A percentile compares a stretch with the other conserved stretches of the same genome.
Evolutionary conservation across 1,140 invertebrate species (phyloP).

Genomic region (Dolichoris vasculosae): DNA sequence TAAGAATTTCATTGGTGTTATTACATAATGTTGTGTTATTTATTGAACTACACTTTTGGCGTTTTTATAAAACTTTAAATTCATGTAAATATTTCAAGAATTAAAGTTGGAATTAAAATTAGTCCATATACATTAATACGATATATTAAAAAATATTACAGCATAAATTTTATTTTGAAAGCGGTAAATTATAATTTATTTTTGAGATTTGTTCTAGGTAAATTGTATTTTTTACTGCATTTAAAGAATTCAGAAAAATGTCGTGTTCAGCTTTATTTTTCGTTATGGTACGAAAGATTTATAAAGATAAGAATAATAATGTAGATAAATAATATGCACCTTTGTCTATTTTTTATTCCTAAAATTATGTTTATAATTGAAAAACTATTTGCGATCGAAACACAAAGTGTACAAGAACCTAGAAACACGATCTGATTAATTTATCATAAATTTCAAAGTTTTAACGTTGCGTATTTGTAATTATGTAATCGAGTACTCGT

Average conservation of each 20-base stretch:
- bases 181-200: background rate
- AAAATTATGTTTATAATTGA: background rate
- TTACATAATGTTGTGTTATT: background rate
- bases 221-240: background rate
- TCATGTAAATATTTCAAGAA: too few species aligned
- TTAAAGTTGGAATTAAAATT: too few species aligned
- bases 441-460: background rate
- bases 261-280: background rate
- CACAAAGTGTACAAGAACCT: background rate
- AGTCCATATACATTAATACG: too few species aligned
- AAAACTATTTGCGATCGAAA: background rate
- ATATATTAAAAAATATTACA: too few species aligned
- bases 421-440: background rate
- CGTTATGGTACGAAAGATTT: background rate
- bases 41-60: too few species aligned
- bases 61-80: too few species aligned
- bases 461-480: background rate
- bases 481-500: background rate
- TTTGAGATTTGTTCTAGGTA: background rate
- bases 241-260: background rate
- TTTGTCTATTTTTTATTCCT: too few species aligned
- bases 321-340: background rate
- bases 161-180: too few species aligned
- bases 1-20: too few species aligned
- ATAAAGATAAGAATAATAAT: background rate